phyloP scores from a whole-genome alignment of 2,113 vertebrate species.

The Crotalus tigris region DNA sequence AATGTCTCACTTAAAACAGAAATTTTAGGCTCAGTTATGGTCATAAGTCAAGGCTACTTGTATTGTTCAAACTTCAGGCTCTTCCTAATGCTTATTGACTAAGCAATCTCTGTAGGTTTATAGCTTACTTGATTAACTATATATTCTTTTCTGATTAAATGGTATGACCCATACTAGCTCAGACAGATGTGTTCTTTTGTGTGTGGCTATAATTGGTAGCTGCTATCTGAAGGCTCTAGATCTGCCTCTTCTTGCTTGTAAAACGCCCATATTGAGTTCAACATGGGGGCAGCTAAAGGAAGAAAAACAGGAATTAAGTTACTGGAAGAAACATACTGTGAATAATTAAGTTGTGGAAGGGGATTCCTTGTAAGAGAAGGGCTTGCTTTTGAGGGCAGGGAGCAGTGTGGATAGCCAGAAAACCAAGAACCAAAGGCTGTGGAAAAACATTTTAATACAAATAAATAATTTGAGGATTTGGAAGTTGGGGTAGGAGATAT shows the following conservation, averaged over 20 bases:
- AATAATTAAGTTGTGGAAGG: background rate
- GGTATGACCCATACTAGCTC: background rate
- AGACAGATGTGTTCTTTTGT: background rate
- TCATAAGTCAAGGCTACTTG: no score
- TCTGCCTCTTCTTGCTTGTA: background rate
- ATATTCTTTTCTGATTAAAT: background rate
- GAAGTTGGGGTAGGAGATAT: background rate
- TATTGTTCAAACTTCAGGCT: no score
- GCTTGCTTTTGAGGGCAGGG: background rate
- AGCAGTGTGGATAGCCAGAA: background rate
- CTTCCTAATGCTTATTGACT: no score
- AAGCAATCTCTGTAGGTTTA: no score
- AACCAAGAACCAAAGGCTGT: background rate
- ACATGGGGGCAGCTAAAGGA: background rate
- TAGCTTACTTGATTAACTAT: no score
- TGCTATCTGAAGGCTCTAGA: background rate
- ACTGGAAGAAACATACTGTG: background rate
- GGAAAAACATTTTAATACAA: background rate
- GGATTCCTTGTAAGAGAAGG: background rate
- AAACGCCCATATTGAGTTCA: background rate
- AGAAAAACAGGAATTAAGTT: background rate
- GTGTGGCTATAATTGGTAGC: background rate
- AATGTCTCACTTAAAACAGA: no score
- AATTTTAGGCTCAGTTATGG: no score
- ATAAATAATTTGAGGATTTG: background rate